Evolutionary conservation across 1,140 invertebrate genomes (phyloP).

Genomic region (Drosophila erecta): DNA sequence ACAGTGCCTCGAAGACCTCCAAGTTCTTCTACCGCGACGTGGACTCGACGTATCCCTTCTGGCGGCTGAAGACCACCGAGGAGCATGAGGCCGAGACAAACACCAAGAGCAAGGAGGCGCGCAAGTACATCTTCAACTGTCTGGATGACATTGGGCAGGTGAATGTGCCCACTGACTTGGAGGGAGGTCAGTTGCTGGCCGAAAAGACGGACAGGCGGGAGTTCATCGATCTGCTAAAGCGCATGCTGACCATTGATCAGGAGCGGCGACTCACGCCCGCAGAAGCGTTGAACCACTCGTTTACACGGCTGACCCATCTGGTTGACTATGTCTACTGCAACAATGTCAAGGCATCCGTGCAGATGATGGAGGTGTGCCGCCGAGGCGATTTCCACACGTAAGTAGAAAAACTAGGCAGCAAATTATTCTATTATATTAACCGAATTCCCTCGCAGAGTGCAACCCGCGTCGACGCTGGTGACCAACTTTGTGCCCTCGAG

Average conservation of each 20-base stretch:
- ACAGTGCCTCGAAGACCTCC: conserved; percentile 98
- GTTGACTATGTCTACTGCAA: conserved; percentile 98
- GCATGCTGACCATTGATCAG: conserved; percentile 99
- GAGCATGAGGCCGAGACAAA: conserved; percentile 99
- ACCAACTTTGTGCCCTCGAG: conserved; percentile 91
- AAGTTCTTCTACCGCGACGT: conserved; percentile 99
- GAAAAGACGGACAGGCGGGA: conserved; percentile 98
- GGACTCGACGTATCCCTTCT: conserved; percentile 98
- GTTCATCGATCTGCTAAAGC: conserved; percentile 98
- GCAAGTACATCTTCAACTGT: conserved; percentile 99
- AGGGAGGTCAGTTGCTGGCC: conserved; percentile 96
- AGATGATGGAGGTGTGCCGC: conserved; percentile 97
- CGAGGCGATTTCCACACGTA: conserved; percentile 88
- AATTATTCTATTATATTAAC: background rate
- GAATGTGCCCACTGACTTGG: conserved; percentile 98
- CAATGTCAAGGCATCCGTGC: conserved; percentile 97
- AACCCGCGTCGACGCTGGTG: conserved; percentile 88
- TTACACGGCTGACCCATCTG: conserved; percentile 96
- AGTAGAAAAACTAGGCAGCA: conserved; percentile 44
- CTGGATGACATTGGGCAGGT: conserved; percentile 99
- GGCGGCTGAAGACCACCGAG: conserved; percentile 98
- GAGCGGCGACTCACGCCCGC: conserved; percentile 97
- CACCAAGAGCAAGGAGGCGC: conserved; percentile 99
- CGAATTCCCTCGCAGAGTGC: conserved; percentile 80
- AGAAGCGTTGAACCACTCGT: conserved; percentile 97